Evolutionary conservation across 2,113 vertebrate species (phyloP).

Genomic region (Periophthalmodon schlosseri): DNA sequence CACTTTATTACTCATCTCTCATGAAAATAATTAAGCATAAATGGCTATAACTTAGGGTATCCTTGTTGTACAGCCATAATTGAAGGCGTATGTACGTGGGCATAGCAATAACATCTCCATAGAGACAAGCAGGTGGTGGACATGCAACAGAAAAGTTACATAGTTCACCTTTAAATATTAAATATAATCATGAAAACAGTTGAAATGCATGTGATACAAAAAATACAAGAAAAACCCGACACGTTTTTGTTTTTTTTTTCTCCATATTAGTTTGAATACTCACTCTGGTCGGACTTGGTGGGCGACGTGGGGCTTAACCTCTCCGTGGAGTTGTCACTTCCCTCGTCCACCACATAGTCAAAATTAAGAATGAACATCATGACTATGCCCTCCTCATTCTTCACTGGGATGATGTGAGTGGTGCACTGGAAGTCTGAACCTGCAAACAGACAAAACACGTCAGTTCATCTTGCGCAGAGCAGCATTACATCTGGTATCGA

Average conservation of each 20-base stretch:
- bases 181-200: no score
- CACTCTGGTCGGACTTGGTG: constrained; percentile 89
- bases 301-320: constrained; percentile 88
- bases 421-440: constrained; percentile 94
- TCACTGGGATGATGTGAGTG: constrained; percentile 95
- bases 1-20: background rate
- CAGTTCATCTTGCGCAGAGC: background rate
- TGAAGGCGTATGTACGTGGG: background rate
- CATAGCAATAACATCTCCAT: no score
- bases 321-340: constrained; percentile 83
- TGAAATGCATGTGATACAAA: no score
- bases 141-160: no score
- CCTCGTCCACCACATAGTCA: constrained; percentile 87
- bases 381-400: constrained; percentile 95
- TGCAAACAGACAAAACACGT: constrained; percentile 60
- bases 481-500: background rate
- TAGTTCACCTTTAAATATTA: no score
- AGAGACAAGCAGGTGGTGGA: no score
- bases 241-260: no score
- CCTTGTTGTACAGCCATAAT: background rate
- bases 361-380: constrained; percentile 99
- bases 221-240: no score
- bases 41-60: background rate
- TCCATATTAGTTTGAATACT: constrained; percentile 63
- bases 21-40: background rate